phyloP scores from a whole-genome alignment of 2,797 vertebrate species.

The Pseudochirops cupreus region DNA sequence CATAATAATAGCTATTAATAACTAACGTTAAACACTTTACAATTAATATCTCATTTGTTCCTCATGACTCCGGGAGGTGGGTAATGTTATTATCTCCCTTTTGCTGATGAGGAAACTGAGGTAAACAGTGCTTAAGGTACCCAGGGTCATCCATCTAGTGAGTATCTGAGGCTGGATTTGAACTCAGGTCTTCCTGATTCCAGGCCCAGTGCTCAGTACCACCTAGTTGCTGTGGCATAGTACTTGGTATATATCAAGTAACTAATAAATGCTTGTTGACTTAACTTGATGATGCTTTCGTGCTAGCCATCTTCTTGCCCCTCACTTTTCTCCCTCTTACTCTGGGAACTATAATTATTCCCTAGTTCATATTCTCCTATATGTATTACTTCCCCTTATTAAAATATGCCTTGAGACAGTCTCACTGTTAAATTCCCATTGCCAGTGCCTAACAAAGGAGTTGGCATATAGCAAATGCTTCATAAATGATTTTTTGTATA shows the following conservation, averaged over 20 bases:
- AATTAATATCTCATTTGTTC: background rate
- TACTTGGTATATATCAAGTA: background rate
- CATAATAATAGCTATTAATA: background rate
- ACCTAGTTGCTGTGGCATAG: background rate
- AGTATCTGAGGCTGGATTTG: background rate
- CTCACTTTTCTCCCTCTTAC: background rate
- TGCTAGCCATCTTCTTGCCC: background rate
- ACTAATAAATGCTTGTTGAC: background rate
- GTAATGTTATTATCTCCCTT: background rate
- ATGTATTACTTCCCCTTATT: background rate
- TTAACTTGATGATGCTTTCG: background rate
- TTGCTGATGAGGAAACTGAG: background rate
- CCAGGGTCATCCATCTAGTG: background rate
- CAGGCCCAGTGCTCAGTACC: background rate
- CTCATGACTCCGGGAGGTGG: background rate
- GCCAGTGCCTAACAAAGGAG: background rate
- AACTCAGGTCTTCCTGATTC: background rate
- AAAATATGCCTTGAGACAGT: background rate
- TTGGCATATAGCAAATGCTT: background rate
- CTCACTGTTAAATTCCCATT: background rate
- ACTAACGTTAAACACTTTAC: background rate
- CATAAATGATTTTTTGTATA: background rate
- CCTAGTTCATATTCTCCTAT: background rate
- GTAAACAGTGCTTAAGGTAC: background rate
- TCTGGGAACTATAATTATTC: background rate